A percentile compares a stretch with the other conserved stretches of the same genome.
Evolutionary conservation across 2,113 vertebrate genomes (phyloP).

Genomic region (Ovis canadensis): DNA sequence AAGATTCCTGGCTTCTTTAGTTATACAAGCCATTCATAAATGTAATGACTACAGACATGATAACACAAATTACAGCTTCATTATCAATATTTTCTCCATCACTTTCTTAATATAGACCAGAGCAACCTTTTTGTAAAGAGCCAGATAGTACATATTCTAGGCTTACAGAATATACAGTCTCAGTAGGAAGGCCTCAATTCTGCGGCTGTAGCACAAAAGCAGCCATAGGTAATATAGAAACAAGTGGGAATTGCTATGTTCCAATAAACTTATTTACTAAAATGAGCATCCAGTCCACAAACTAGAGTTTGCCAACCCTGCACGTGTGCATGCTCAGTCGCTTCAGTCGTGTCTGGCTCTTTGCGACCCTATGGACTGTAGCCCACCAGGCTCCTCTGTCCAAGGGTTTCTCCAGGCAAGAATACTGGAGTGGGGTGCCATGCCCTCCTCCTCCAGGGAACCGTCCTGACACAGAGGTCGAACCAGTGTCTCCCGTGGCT

Average conservation of each 20-base stretch:
- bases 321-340: background rate
- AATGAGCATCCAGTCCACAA: background rate
- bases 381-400: background rate
- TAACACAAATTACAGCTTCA: background rate
- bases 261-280: background rate
- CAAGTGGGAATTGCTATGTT: background rate
- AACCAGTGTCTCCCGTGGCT: background rate
- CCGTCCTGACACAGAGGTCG: rapidly evolving
- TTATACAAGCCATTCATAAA: background rate
- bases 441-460: background rate
- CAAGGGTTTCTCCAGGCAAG: background rate
- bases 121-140: background rate
- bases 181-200: background rate
- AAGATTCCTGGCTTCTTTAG: background rate
- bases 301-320: background rate
- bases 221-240: background rate
- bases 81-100: background rate
- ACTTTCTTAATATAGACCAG: background rate
- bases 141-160: background rate
- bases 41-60: background rate
- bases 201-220: background rate
- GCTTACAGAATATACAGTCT: background rate
- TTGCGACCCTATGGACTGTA: background rate
- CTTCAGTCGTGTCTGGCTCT: background rate
- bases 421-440: background rate